phyloP scores from a whole-genome alignment of 1,140 invertebrate genomes.

The Pissodes strobi region DNA sequence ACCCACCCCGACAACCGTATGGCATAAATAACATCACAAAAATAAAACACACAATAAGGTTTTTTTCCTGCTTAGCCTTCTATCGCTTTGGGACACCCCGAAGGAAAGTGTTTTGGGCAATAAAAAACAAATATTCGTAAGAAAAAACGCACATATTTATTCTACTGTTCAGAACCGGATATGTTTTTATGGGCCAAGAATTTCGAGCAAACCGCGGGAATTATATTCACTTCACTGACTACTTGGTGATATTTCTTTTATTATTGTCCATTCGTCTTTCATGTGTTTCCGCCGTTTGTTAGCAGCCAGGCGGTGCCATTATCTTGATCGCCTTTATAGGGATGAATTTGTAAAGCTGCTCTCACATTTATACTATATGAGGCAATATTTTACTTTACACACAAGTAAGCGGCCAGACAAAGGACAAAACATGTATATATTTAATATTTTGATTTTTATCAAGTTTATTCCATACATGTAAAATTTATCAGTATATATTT shows the following conservation, averaged over 20 bases:
- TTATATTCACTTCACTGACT: constrained; percentile 27
- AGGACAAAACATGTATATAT: too few relatives aligned
- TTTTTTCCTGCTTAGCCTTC: constrained; percentile 14
- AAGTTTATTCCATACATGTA: too few relatives aligned
- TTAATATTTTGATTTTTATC: too few relatives aligned
- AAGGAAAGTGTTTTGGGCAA: constrained; percentile 28
- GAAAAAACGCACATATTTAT: constrained; percentile 25
- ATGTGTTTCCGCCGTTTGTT: constrained; percentile 29
- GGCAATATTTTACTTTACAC: background rate
- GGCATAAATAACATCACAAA: constrained; percentile 24
- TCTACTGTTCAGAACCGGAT: constrained; percentile 23
- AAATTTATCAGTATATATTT: too few relatives aligned
- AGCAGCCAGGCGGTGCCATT: constrained; percentile 9
- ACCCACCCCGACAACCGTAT: background rate
- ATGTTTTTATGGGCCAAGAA: constrained; percentile 33
- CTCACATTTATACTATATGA: constrained; percentile 1
- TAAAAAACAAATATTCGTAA: constrained; percentile 29
- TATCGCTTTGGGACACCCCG: constrained; percentile 13
- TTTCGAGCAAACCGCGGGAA: constrained; percentile 29
- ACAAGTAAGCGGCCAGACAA: too few relatives aligned
- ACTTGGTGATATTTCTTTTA: constrained; percentile 29
- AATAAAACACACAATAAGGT: constrained; percentile 21
- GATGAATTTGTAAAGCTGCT: constrained; percentile 22
- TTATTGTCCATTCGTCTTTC: constrained; percentile 36
- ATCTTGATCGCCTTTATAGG: constrained; percentile 6